Evolutionary conservation across 2,888 invertebrate genomes (phyloP), one percentile per base, ranked within the genome.

Genomic region (Drosophila macrospina): DNA sequence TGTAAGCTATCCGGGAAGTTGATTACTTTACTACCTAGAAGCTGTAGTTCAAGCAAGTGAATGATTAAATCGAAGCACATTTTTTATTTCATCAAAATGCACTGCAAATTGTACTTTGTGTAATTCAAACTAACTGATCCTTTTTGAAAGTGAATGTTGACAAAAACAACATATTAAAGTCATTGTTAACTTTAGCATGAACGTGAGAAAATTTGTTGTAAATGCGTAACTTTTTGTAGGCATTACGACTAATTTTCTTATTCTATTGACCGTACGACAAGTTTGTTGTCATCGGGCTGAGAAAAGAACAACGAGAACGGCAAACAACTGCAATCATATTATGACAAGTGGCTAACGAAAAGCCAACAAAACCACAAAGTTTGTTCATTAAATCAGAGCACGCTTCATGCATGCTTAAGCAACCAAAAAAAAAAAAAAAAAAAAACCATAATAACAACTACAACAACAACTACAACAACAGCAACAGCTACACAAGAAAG

Each of bases 361-460:
- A 76, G 72, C 77, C 65, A 78, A 66, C 66, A 70, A 42, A 72
- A 44, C 77, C 73, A 51, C 67, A 86, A 81, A 82, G 70, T 82
- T 79, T 76, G 69, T 80, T 86, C 77, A 83, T 83, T 86, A 80
- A 83, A 74, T 74, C 61, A 74, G 69, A 69, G 74, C 81, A 81
- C 62, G 69, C 77, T 77, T 86, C 84, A 81, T 74, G 81, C 86
- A 74, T 83, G 83, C 86, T 83, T 80, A 68, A 80, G 67, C 80
- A 80, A 56, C 56, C 64, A 60, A 54, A 65, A 67, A n/a, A n/a
- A n/a, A n/a, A n/a, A n/a, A n/a, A n/a, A n/a, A n/a, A n/a, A n/a
- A n/a, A n/a, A 65, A 45, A 30, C 11, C 8, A 10, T 37, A 30
- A 15, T 1, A 20, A 24, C 6, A 60, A 5, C 3, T 15, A 36